Evolutionary conservation across 2,113 vertebrate species (phyloP).

Genomic region (Zosterops japonicus): DNA sequence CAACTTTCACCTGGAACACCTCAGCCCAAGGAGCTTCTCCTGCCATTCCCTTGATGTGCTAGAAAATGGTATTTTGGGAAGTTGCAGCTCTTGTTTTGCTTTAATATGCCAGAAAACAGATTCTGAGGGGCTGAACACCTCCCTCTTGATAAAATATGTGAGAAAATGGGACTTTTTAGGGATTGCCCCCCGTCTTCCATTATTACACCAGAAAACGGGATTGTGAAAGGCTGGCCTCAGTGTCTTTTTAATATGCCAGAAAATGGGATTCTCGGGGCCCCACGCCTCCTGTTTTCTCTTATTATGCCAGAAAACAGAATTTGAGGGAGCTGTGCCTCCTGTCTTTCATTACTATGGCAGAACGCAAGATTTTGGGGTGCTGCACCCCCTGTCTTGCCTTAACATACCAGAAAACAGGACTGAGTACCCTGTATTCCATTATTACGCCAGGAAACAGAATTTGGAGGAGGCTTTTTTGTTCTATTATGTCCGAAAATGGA

Average conservation of each 20-base stretch:
- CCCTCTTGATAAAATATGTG: accelerated
- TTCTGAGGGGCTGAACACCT: too few relatives aligned
- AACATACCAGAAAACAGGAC: not conserved
- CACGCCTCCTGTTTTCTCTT: accelerated
- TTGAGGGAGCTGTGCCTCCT: accelerated
- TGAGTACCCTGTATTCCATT: too few relatives aligned
- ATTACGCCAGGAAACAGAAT: accelerated
- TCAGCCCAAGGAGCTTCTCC: not conserved
- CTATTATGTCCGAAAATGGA: not conserved
- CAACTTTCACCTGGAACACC: not conserved
- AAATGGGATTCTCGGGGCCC: accelerated
- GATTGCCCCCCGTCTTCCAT: too few relatives aligned
- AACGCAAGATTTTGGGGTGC: not conserved
- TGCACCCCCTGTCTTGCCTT: too few relatives aligned
- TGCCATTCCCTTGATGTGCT: not conserved
- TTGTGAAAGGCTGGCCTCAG: not conserved
- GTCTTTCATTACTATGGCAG: not conserved
- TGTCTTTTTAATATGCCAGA: not conserved
- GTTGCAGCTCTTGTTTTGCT: not conserved
- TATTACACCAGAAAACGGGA: not conserved
- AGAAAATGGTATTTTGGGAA: not conserved
- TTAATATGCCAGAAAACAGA: not conserved
- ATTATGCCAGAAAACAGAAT: not conserved
- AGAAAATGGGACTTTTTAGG: not conserved
- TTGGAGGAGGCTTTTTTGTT: accelerated